Evolutionary conservation across 2,888 invertebrate genomes (phyloP).

Genomic region (Pogonocherus hispidulus): DNA sequence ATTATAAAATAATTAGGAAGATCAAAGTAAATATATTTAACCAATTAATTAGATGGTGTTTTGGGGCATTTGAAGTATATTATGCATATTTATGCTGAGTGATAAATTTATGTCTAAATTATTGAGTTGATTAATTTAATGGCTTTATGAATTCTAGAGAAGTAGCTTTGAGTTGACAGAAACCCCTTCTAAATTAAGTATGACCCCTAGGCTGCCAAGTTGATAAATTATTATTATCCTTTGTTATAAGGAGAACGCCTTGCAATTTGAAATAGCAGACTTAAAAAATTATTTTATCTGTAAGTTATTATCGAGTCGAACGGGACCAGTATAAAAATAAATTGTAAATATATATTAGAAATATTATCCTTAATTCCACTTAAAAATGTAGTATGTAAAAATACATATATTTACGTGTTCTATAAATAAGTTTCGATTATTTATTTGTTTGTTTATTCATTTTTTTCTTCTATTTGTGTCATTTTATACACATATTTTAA

Average conservation of each 20-base stretch:
- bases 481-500: too few species aligned
- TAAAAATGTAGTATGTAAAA: too few species aligned
- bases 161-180: neutral
- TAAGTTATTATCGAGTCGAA: neutral
- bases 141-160: constrained; percentile 1
- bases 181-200: neutral
- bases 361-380: too few species aligned
- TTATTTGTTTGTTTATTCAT: too few species aligned
- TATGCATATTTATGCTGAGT: neutral
- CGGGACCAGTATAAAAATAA: too few species aligned
- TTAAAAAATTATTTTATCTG: neutral
- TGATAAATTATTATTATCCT: neutral
- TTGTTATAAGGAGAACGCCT: neutral
- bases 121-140: constrained; percentile 5
- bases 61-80: neutral
- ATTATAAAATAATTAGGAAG: constrained; percentile 2
- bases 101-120: neutral
- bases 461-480: too few species aligned
- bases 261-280: neutral
- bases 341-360: too few species aligned
- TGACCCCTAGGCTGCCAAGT: neutral
- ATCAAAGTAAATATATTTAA: constrained; percentile 11
- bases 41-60: neutral
- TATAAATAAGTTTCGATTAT: too few species aligned
- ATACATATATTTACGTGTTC: too few species aligned